Evolutionary conservation across 2,113 vertebrate species (phyloP).

Genomic region (Cinclus mexicanus): DNA sequence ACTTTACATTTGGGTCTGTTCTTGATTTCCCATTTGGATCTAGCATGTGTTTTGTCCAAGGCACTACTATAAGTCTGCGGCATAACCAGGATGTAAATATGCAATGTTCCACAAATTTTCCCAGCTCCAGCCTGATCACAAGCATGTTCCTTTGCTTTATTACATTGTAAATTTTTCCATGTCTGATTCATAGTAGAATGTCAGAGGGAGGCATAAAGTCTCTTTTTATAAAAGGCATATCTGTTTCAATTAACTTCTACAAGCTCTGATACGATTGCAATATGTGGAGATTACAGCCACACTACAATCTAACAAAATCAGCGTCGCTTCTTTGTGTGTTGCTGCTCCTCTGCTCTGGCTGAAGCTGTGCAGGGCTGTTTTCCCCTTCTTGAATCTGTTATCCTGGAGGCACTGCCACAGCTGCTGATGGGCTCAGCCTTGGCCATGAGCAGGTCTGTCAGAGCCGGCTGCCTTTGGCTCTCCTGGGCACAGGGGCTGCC

Average conservation of each 20-base stretch:
- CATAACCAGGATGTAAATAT: not conserved
- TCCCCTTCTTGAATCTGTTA: not conserved
- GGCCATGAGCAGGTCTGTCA: accelerated
- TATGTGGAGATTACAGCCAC: not conserved
- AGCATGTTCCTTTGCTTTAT: not conserved
- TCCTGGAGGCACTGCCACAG: not conserved
- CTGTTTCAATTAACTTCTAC: not conserved
- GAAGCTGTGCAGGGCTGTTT: not conserved
- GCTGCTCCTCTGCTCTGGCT: not conserved
- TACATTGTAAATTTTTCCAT: not conserved
- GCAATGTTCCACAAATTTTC: not conserved
- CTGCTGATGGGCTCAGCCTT: not conserved
- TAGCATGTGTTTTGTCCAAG: not conserved
- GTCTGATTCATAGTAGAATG: not conserved
- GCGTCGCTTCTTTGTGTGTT: not conserved
- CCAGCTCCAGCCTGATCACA: not conserved
- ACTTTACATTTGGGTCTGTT: not conserved
- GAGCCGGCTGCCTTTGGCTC: accelerated
- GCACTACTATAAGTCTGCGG: not conserved
- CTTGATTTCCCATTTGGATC: not conserved
- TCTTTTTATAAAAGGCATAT: not conserved
- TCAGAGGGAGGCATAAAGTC: not conserved
- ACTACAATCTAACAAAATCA: not conserved
- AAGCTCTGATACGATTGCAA: not conserved
- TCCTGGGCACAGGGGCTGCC: not conserved